Base-by-base conservation (phyloP, 2,797 vertebrate genomes). In the Danio albolineatus region DNA sequence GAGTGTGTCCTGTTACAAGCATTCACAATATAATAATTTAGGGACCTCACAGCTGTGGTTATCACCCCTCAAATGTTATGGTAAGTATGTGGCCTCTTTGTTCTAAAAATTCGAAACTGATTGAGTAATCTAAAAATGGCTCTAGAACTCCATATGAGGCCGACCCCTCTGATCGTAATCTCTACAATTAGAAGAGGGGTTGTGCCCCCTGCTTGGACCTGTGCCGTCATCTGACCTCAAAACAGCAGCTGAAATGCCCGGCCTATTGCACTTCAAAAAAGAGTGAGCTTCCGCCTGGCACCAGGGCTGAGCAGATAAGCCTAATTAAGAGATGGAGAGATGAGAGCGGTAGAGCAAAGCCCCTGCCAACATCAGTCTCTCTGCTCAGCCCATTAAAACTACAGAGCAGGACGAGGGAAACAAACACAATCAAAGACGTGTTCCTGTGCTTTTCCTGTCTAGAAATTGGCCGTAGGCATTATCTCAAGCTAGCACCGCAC, bases 311-410 rank as follows among this genome's bases (percentile, higher is more conserved):
- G 44, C 28, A 77, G 75, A 84, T 74, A 76, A 73, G 73, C 49
- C 80, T 71, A 70, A 85, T 81, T 82, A 81, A 82, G 36, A 73
- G 64, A 76, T 71, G 57, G 28, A 16, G 79, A 78, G 64, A 77
- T 81, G 56, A 60, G 70, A 54, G 17, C 38, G 44, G 54, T 64
- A 59, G 21, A 62, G 21, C n/a, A 60, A 51, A 60, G 14, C 13
- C 14, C 62, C 46, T 56, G 78, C 59, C 75, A 75, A 66, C 53
- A 70, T 67, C 74, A 78, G 66, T 77, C 74, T 77, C 44, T 62
- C 17, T 48, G 59, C 57, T 73, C 38, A 73, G 69, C 59, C 78
- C 39, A 79, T 71, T 78, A 71, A 78, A 78, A 71, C 57, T 51
- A 71, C 76, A 71, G 76, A 71, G 76, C 76, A 62, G 10, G 57